Evolutionary conservation across 2,888 invertebrate genomes (phyloP).

Genomic region (Stegophylla sp.): DNA sequence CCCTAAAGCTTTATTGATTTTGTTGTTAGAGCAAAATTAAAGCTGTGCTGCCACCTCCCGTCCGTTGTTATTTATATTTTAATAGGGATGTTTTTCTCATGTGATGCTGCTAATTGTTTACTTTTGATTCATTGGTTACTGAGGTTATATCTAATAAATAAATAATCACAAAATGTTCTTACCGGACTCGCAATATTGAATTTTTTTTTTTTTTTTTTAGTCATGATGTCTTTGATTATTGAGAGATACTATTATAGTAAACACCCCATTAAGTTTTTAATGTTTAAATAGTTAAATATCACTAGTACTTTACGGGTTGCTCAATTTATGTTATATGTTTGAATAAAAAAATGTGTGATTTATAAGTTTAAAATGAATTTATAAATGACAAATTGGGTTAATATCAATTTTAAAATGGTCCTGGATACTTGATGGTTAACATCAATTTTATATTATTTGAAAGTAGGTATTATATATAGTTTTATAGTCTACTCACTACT

Average conservation of each 20-base stretch:
- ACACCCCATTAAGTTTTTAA: too few species aligned
- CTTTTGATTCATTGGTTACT: not conserved
- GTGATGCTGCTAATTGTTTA: constrained; percentile 11
- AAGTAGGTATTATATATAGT: too few species aligned
- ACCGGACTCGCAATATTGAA: too few species aligned
- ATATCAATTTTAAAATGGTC: not conserved
- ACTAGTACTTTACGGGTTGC: too few species aligned
- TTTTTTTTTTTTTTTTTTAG: not conserved
- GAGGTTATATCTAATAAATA: too few species aligned
- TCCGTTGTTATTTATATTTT: constrained; percentile 34
- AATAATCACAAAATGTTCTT: too few species aligned
- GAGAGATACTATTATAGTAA: not conserved
- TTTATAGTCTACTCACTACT: not conserved
- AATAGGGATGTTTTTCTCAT: constrained; percentile 28
- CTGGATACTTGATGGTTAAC: too few species aligned
- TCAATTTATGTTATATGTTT: too few species aligned
- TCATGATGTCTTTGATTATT: not conserved
- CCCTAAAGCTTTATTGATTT: constrained; percentile 59
- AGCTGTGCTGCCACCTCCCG: constrained; percentile 35
- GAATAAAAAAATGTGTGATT: too few species aligned
- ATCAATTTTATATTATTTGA: too few species aligned
- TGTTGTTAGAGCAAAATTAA: constrained; percentile 57
- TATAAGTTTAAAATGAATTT: too few species aligned
- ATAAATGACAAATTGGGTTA: not conserved
- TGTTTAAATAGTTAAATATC: too few species aligned